phyloP scores from a whole-genome alignment of 2,797 vertebrate species.

The Tapera naevia region DNA sequence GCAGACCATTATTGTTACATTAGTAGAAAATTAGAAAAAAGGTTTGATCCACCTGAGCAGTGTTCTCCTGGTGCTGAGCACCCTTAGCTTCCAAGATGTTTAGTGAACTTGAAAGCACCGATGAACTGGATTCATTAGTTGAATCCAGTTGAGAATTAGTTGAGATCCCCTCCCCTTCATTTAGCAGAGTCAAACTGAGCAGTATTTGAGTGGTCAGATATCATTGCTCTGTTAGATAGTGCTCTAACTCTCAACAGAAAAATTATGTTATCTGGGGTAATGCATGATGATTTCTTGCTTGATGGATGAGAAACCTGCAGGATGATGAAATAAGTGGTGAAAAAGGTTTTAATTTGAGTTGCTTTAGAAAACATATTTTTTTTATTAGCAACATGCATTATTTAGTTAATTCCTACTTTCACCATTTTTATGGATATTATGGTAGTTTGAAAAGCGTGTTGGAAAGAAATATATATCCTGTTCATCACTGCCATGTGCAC shows the following conservation, averaged over 20 bases:
- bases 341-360: background rate
- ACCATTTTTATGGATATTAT: background rate
- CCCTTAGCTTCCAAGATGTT: background rate
- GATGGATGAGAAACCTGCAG: background rate
- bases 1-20: background rate
- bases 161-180: background rate
- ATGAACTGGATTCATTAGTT: constrained; percentile 14
- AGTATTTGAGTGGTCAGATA: background rate
- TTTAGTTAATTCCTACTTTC: constrained; percentile 50
- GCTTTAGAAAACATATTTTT: constrained; percentile 8
- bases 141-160: too few relatives aligned
- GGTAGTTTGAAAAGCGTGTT: background rate
- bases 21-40: background rate
- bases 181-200: background rate
- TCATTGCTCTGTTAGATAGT: background rate
- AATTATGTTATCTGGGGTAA: background rate
- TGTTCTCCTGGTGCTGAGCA: background rate
- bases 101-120: background rate
- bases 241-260: background rate
- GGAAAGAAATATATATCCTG: background rate
- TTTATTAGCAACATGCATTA: constrained; percentile 39
- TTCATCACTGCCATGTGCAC: background rate
- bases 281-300: background rate
- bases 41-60: background rate
- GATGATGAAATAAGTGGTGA: background rate